phyloP scores from a whole-genome alignment of 2,113 vertebrate genomes.

The Caretta caretta region DNA sequence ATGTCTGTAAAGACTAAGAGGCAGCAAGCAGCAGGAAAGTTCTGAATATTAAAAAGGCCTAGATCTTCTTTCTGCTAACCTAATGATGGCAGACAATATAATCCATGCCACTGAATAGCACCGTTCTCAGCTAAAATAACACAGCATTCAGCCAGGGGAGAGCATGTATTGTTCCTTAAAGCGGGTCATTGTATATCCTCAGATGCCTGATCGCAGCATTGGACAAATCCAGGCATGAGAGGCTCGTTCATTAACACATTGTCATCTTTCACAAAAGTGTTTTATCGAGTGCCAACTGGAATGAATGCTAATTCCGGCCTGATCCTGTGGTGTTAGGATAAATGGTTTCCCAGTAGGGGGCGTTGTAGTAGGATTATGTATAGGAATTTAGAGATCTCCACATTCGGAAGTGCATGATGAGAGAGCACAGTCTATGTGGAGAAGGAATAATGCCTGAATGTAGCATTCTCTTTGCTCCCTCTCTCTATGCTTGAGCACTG shows the following conservation, averaged over 20 bases:
- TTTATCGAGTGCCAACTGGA: accelerated
- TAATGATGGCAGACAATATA: background rate
- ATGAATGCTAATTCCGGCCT: background rate
- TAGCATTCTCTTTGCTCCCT: background rate
- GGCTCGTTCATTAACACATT: background rate
- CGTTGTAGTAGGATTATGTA: background rate
- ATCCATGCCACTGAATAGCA: background rate
- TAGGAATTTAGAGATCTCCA: background rate
- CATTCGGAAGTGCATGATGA: background rate
- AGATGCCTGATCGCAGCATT: background rate
- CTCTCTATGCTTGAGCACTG: background rate
- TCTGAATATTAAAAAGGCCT: background rate
- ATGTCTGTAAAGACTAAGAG: background rate
- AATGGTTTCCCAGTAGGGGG: background rate
- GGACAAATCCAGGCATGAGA: background rate
- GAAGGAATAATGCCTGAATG: background rate
- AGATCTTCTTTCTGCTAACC: background rate
- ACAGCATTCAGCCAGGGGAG: background rate
- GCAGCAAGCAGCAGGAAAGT: background rate
- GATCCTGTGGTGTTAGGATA: background rate
- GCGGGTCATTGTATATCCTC: background rate
- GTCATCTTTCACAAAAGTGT: background rate
- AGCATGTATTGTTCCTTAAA: background rate
- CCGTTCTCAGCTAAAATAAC: background rate
- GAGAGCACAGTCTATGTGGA: background rate